Percentiles rank a stretch among this genome's conserved stretches.
These are phyloP conservation scores for Himalopsyche anomala DNA, from an alignment of 2,888 invertebrate genomes.

Conservation along the genomic window DNA sequence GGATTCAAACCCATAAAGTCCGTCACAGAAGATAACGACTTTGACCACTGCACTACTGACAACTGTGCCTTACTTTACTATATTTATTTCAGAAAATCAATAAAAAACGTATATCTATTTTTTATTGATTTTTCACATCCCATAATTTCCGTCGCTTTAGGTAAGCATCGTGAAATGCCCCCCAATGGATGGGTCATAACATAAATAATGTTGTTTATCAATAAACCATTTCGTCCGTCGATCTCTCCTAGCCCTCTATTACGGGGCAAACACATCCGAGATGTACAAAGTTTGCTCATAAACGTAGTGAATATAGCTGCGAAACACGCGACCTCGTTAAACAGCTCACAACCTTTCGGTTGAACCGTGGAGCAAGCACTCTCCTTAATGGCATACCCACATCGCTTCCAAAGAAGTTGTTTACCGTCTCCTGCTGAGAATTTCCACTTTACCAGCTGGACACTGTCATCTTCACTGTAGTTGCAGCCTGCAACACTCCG, in stretches of 20 bases:
- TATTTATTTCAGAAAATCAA: no score
- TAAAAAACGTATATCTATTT: no score
- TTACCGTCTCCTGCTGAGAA: conserved; percentile 37
- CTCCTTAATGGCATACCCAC: conserved; percentile 48
- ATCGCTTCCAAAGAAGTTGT: conserved; percentile 37
- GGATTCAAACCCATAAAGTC: no score
- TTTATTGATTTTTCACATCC: no score
- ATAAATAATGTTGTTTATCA: conserved; percentile 41
- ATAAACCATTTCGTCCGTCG: conserved; percentile 3
- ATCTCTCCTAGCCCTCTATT: background rate
- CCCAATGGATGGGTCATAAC: background rate
- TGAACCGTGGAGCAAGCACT: conserved; percentile 49
- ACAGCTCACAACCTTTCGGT: conserved; percentile 41
- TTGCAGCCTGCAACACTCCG: conserved; percentile 6
- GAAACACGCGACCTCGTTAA: conserved; percentile 47
- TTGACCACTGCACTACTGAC: no score
- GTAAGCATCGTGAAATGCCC: background rate
- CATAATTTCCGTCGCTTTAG: background rate
- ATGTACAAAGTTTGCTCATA: conserved; percentile 42
- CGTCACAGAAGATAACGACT: no score
- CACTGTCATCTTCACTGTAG: conserved; percentile 31
- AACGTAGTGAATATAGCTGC: conserved; percentile 8
- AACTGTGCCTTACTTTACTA: no score
- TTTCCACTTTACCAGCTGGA: conserved; percentile 42
- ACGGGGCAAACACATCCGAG: conserved; percentile 11